A percentile compares a stretch with the other conserved stretches of the same genome.
phyloP scores from a whole-genome alignment of 2,113 vertebrate species.

The Hydropotes inermis region DNA sequence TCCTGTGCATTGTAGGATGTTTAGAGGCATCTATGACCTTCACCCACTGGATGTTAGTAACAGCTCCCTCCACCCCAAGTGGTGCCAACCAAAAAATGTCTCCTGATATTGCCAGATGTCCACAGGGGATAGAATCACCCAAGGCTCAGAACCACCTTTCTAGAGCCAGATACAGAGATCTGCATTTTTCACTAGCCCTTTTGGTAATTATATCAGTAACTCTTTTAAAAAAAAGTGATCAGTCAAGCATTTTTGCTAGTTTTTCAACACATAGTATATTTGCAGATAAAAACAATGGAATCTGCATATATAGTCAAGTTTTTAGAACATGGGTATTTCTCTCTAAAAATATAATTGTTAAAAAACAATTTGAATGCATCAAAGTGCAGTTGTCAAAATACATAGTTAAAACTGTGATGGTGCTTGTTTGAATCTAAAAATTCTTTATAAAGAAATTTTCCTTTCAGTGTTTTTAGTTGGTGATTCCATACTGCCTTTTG shows the following conservation, averaged over 20 bases:
- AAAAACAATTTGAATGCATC: neutral
- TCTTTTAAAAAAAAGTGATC: neutral
- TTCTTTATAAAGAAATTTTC: conserved; percentile 35
- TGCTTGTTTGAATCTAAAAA: neutral
- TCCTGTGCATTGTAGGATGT: neutral
- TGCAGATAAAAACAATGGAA: neutral
- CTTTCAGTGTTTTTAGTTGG: conserved; percentile 28
- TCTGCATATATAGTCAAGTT: neutral
- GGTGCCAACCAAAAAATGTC: neutral
- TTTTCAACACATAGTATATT: neutral
- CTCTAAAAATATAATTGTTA: neutral
- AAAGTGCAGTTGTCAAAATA: neutral
- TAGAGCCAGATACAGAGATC: neutral
- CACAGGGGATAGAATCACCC: neutral
- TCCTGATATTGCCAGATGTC: neutral
- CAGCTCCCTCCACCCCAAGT: neutral
- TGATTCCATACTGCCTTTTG: conserved; percentile 65
- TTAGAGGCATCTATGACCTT: neutral
- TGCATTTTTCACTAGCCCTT: neutral
- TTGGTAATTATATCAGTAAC: neutral
- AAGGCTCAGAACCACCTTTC: neutral
- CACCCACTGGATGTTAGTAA: neutral
- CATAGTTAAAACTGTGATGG: neutral
- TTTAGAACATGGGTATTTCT: conserved; percentile 4
- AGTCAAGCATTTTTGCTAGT: neutral